Percentiles rank a stretch among this genome's conserved stretches.
Evolutionary conservation across 1,140 invertebrate genomes (phyloP).

Genomic region (Helicorthomorpha holstii): DNA sequence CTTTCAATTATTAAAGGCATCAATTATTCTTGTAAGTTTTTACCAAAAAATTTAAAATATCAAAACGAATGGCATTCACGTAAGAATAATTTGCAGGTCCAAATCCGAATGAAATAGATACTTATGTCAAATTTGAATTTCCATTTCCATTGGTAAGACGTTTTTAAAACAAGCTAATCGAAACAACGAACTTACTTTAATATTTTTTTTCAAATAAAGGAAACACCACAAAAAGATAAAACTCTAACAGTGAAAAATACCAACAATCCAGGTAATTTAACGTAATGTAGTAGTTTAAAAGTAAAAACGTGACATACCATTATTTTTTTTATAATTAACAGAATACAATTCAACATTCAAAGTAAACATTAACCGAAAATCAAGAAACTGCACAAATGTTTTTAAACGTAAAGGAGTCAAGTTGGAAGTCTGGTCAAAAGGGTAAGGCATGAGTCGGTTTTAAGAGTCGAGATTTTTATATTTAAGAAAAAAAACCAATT

Average conservation of each 20-base stretch:
- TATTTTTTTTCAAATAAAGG: conserved; percentile 28
- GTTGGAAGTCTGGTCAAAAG: conserved; percentile 78
- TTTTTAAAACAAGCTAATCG: neutral
- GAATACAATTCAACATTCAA: conserved; percentile 64
- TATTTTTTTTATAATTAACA: conserved; percentile 14
- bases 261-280: conserved; percentile 47
- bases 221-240: conserved; percentile 55
- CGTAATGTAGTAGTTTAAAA: neutral
- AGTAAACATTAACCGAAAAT: conserved; percentile 58
- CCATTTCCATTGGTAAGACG: conserved; percentile 69
- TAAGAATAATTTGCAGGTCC: conserved; percentile 30
- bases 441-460: conserved; percentile 43
- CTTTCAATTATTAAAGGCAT: conserved; percentile 69
- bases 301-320: conserved; percentile 2
- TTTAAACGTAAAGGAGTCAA: conserved; percentile 80
- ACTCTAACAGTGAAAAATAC: conserved; percentile 63
- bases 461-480: conserved; percentile 3
- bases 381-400: conserved; percentile 57
- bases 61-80: conserved; percentile 1
- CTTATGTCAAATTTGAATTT: conserved; percentile 86
- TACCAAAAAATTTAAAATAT: neutral
- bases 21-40: conserved; percentile 44
- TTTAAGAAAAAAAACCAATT: too few relatives aligned
- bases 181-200: neutral
- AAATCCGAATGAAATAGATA: conserved; percentile 77